Conservation (phyloP, 2,797 vertebrate species). For the Lacerta bilineata region DNA sequence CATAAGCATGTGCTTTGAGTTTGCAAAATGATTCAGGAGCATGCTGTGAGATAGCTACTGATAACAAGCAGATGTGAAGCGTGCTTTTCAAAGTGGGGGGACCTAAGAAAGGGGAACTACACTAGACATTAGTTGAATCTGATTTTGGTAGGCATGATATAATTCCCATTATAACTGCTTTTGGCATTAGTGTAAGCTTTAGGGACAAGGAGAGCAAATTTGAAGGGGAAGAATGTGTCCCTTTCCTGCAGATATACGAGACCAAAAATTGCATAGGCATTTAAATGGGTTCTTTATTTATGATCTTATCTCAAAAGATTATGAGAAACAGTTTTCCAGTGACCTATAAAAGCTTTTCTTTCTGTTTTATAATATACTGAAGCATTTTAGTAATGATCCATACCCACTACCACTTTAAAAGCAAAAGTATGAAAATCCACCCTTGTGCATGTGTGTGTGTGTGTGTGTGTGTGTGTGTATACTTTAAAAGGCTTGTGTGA, state of each 20-base stretch:
- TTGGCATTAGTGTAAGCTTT: background rate
- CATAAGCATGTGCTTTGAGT: conserved; percentile 84
- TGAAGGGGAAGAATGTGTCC: background rate
- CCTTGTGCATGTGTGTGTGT: background rate
- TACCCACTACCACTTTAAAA: background rate
- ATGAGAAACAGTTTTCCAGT: background rate
- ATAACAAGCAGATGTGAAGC: conserved; percentile 83
- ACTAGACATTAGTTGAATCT: conserved; percentile 66
- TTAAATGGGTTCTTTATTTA: conserved; percentile 16
- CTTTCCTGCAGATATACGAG: background rate
- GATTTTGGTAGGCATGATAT: conserved; percentile 48
- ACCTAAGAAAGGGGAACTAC: conserved; percentile 41
- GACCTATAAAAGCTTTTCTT: background rate
- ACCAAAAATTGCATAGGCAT: conserved; percentile 28
- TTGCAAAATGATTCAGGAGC: conserved; percentile 83
- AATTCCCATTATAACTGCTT: conserved; percentile 36
- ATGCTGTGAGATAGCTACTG: conserved; percentile 79
- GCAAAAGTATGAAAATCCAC: background rate
- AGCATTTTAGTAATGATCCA: background rate
- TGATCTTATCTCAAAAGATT: background rate
- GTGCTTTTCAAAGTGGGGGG: conserved; percentile 73
- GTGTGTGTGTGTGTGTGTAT: background rate
- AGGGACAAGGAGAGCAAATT: background rate
- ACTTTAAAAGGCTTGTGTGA: background rate
- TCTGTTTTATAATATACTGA: background rate